These are phyloP conservation scores for Plectrocnemia conspersa DNA, from an alignment of 1,140 invertebrate genomes.

Conservation along the genomic window DNA sequence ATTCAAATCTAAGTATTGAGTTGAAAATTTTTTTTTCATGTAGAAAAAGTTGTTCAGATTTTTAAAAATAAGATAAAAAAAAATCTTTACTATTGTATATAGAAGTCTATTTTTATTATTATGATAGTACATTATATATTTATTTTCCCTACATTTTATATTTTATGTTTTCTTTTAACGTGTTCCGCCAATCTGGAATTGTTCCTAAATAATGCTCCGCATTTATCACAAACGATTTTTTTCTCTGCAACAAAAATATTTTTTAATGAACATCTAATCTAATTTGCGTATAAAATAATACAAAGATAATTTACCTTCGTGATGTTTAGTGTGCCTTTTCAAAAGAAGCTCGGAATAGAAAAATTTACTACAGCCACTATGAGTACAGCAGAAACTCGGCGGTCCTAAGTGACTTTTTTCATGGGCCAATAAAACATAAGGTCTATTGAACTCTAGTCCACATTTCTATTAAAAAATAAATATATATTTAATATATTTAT, in stretches of 20 bases:
- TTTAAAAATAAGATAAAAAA: not conserved
- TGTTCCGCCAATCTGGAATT: constrained; percentile 25
- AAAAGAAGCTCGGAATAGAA: constrained; percentile 26
- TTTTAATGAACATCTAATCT: not conserved
- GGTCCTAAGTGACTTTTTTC: constrained; percentile 25
- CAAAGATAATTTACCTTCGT: constrained; percentile 17
- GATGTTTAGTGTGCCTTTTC: constrained; percentile 23
- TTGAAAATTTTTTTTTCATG: too few relatives aligned
- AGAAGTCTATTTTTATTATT: not conserved
- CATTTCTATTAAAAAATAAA: constrained; percentile 26
- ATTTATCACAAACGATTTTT: constrained; percentile 26
- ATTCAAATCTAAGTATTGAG: too few relatives aligned
- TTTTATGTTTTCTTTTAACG: constrained; percentile 15
- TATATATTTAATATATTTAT: not conserved
- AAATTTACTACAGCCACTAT: constrained; percentile 16
- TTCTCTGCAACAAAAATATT: constrained; percentile 23
- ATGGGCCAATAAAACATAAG: constrained; percentile 25
- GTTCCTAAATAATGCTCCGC: constrained; percentile 26
- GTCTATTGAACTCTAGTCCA: constrained; percentile 17
- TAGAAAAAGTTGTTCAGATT: constrained; percentile 1
- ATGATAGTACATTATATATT: not conserved
- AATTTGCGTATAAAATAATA: not conserved
- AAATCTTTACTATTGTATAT: not conserved
- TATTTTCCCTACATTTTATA: not conserved
- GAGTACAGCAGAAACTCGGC: constrained; percentile 19